Base-by-base conservation (phyloP, 2,888 invertebrate genomes). In the Zygaena filipendulae region DNA sequence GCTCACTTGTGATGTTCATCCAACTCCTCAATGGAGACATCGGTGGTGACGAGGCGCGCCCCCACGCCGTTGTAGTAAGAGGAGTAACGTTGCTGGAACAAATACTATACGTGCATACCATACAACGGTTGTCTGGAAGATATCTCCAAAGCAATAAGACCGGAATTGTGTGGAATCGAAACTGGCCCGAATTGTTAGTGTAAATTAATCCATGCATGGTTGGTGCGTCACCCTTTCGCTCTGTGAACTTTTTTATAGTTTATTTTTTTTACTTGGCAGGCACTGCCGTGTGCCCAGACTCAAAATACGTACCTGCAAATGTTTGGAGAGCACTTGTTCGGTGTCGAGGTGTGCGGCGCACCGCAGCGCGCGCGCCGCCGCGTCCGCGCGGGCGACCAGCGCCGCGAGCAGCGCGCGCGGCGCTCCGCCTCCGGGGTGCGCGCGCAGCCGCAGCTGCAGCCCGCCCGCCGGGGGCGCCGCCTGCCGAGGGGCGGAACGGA, bases 291-390 rank as follows among this genome's bases (percentile, higher is more conserved):
- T n/a, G n/a, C n/a, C n/a, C n/a, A n/a, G n/a, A n/a, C n/a, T n/a
- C n/a, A n/a, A n/a, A n/a, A n/a, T n/a, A n/a, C n/a, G n/a, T 13
- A 83, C 84, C 82, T 85, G 82, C 16, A 86, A 49, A 40, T 82
- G 72, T 48, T 82, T 82, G 2, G 70, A 53, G 32, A 87, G 71
- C 3, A 82, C 58, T 25, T 83, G 84, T 21, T 86, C 86, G 1
- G 81, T 56, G 2, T 75, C 52, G 8, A 87, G 57, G 24, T 56
- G 67, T 33, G 80, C 72, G 0, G 86, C 84, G 30, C 69, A 53
- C 8, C 82, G 59, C 21, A 87, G 54, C 0, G 80, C 85, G 30
- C 75, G 67, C 0, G 85, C 86, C 26, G 81, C 57, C 0, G 79
- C 66, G 52, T 87, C 87, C 43, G 86, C 75, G 23, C 81, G 80